Evolutionary conservation across 2,797 vertebrate genomes (phyloP), one percentile per base, ranked within the genome.

Genomic region (Xenops minutus): DNA sequence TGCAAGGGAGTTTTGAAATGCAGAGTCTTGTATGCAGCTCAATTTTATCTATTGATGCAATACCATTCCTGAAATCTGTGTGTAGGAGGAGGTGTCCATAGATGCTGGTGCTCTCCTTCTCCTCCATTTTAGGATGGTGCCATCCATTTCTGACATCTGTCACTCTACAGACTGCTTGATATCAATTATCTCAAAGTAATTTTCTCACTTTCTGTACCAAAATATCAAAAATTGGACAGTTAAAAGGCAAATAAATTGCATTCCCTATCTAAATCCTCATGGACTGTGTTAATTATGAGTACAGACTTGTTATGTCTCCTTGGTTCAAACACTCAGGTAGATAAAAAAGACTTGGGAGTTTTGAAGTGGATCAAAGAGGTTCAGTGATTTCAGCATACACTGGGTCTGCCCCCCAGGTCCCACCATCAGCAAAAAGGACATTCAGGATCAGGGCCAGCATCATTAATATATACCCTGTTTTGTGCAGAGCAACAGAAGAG

Each of bases 281-380:
- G 21, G 73, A 52, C n/a, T 78, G 21, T 73, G 54, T 64, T 96
- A 96, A 91, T 93, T 91, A 81, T 32, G 79, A 58, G 26, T 37
- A 62, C 36, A 30, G 37, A 67, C 69, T 79, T 91, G 61, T 64
- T 89, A 49, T 52, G 51, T n/a, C 69, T 76, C 27, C 71, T 73
- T 52, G 80, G 69, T 83, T 96, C 89, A 92, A 96, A 92, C 76
- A 66, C 11, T 48, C 46, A 39, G 2, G 2, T 91, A 93, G 94
- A 94, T 96, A 81, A 94, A 97, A 93, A 85, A 89, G 73, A 61
- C 51, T 30, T 62, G 24, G 32, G 46, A 66, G 30, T 92, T 95
- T 81, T 93, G 87, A 96, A 93, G 79, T 0, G 0, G 88, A 91
- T 96, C 82, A 95, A 94, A 96, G 41, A 32, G 9, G 12, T 73